phyloP scores from a whole-genome alignment of 2,888 invertebrate genomes.

The Diarsia mendica region DNA sequence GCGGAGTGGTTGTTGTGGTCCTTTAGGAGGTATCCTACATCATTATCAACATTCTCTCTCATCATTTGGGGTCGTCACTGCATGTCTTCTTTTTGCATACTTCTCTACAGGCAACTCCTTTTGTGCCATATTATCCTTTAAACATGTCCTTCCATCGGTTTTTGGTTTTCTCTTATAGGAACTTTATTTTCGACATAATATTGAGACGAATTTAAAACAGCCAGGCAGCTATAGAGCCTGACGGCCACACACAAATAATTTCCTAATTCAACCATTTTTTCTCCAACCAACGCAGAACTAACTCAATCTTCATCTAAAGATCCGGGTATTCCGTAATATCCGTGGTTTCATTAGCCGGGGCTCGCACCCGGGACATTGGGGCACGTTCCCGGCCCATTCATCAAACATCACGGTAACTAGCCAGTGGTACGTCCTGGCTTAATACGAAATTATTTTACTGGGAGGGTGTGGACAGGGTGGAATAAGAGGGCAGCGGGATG shows the following conservation, averaged over 20 bases:
- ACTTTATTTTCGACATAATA: background rate
- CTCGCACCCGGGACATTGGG: constrained; percentile 32
- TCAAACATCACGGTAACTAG: constrained; percentile 55
- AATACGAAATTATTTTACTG: constrained; percentile 52
- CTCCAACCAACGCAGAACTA: constrained; percentile 35
- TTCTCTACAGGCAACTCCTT: no score
- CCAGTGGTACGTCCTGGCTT: constrained; percentile 24
- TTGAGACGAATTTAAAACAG: background rate
- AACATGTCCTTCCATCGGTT: no score
- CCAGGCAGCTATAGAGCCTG: no score
- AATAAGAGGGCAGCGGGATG: background rate
- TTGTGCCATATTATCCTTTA: no score
- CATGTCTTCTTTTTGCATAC: no score
- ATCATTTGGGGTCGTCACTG: no score
- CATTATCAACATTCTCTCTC: no score
- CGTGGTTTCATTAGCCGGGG: constrained; percentile 53
- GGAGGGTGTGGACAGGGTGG: background rate
- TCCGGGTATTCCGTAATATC: constrained; percentile 39
- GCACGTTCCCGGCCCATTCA: constrained; percentile 50
- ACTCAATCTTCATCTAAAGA: constrained; percentile 50
- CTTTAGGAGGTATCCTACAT: background rate
- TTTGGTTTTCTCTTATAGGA: no score
- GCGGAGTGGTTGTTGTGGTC: background rate
- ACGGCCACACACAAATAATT: background rate
- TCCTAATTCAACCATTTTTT: background rate